phyloP scores from a whole-genome alignment of 2,113 vertebrate genomes.

The Pithys albifrons region DNA sequence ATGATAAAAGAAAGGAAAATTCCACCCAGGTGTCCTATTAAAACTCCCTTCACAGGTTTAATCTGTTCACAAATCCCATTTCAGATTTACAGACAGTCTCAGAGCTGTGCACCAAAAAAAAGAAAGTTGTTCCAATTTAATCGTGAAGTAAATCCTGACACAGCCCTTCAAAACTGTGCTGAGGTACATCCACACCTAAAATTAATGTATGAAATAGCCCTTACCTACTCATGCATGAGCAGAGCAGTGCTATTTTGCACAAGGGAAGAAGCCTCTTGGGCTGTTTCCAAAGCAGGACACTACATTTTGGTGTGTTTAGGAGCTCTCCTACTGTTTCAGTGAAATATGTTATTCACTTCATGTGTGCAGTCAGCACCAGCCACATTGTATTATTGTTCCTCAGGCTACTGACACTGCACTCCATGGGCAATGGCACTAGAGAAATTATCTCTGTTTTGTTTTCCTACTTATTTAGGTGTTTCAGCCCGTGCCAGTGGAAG shows the following conservation, averaged over 20 bases:
- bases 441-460: neutral
- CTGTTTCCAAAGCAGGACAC: neutral
- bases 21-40: neutral
- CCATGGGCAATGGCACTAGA: neutral
- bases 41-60: neutral
- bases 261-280: neutral
- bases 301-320: neutral
- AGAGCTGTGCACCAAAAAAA: neutral
- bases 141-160: neutral
- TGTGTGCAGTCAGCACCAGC: neutral
- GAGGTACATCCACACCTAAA: neutral
- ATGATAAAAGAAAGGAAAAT: neutral
- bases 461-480: neutral
- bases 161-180: neutral
- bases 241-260: neutral
- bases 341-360: neutral
- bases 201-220: neutral
- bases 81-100: neutral
- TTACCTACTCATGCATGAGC: neutral
- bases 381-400: fast-evolving
- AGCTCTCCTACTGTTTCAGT: neutral
- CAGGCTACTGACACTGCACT: neutral
- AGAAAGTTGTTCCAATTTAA: neutral
- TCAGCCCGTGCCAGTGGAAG: neutral
- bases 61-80: neutral